Evolutionary conservation across 53 echinoderm and acorn worm genomes (phyloP), one percentile per base, ranked within the genome.

Genomic region (Glandiceps talaboti): DNA sequence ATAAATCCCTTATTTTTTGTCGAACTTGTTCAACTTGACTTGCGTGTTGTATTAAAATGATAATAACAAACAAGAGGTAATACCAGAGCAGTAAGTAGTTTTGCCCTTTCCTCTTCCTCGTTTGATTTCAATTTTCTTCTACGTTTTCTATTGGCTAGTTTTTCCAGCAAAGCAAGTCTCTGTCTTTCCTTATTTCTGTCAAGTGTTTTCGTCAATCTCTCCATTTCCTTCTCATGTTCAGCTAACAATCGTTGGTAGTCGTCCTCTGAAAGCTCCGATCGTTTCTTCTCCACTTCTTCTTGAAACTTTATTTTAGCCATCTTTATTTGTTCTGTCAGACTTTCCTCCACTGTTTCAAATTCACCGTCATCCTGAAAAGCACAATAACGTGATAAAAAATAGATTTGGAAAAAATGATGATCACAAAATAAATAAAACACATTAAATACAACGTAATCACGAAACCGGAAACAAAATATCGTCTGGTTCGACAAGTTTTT

Each of bases 171-270:
- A 75, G 12, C 33, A 30, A 64, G 64, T 77, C 33, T 30, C 73
- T 77, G 64, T 33, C 33, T 77, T 77, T 45, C 64, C 26, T 30
- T 83, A 86, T 89, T 87, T 0, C 33, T 64, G 20, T 76, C 89
- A 74, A 97, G 83, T 75, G 82, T 85, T 1, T 77, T 79, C 74
- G 84, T 82, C 29, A 93, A 75, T 72, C 84, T 80, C 0, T 81
- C 89, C 33, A 86, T 86, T 77, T 97, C 93, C 76, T 83, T 77
- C 73, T 90, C 85, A 82, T 97, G 99, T 31, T 88, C 75, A 1
- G 73, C 80, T 14, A 97, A 83, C 28, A 97, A 74, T 27, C 82
- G 81, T 32, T 79, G 77, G 79, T 91, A 97, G 27, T 93, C 99
- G 33, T 90, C 86, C 25, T 91, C 86, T 14, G 99, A 87, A 32